Base-by-base conservation (phyloP, 2,888 invertebrate genomes). In the Leptopilina myrica region DNA sequence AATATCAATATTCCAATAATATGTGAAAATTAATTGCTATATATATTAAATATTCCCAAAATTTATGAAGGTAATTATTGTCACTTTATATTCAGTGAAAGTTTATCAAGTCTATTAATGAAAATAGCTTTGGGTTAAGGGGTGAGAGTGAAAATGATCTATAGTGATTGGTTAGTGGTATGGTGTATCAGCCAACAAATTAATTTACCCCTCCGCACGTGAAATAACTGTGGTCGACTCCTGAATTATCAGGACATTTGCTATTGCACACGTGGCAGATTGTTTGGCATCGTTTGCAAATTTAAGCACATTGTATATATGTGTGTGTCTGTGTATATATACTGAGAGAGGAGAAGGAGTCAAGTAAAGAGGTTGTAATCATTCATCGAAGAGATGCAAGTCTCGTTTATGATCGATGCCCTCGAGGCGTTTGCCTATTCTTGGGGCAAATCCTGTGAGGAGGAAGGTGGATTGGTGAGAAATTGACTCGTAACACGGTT, bases 401-500 rank as follows among this genome's bases (percentile, higher is more conserved):
- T 76, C 80, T 79, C 77, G 67, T 65, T 73, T 49, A 49, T 73
- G 73, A 82, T 83, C 80, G 73, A 81, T 80, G 82, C 78, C 56
- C 84, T 77, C 79, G 62, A 78, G 69, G 81, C 79, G 79, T 76
- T 84, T 83, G 82, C 80, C 84, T 84, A 85, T 86, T 84, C 85
- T 84, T 83, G 84, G 12, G 9, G 80, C 79, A 80, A 81, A 69
- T 53, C 33, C 7, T 20, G 26, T 12, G 46, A 15, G 69, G 46
- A 15, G 69, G 69, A 33, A n/a, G 56, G 56, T 26, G 56, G 56
- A 73, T 56, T 73, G 73, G 53, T 49, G 49, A 84, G 87, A 87
- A 84, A 88, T 88, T 86, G 88, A 87, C 84, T 86, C 84, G 83
- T 86, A 86, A 88, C 83, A 82, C 76, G 76, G 85, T 87, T 87